Base-by-base conservation (phyloP, 2,797 vertebrate genomes). In the Alcedo atthis region DNA sequence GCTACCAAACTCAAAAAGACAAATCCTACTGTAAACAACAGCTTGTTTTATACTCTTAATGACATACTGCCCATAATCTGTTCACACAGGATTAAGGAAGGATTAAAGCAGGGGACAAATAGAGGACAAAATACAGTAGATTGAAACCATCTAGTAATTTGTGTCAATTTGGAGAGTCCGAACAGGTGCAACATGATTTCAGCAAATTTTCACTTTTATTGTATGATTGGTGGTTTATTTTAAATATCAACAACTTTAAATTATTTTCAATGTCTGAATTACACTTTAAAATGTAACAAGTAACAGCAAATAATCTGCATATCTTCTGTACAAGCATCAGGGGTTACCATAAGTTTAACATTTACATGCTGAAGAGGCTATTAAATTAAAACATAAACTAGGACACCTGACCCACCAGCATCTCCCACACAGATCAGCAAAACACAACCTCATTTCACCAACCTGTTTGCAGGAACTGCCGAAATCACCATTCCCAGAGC, bases 101-200 rank as follows among this genome's bases (percentile, higher is more conserved):
- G 95, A 97, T 97, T 97, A 97, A 85, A 86, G 45, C 9, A 89
- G 77, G 92, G 97, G 97, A 94, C 97, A 97, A 90, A 95, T 70
- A 92, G 77, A 97, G 96, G 97, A 84, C 96, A 94, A 94, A 88
- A 85, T 10, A 69, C 15, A 88, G 71, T 8, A 61, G 58, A 9
- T 67, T 46, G 15, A 58, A 51, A 69, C 28, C 81, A 77, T 11
- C 9, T 40, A 37, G 40, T 26, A 62, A 64, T 75, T 55, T 54
- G 51, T 33, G 5, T 30, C 68, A 43, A 62, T 48, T 82, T 66
- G 59, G 43, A 26, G 1, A 79, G 92, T 26, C 30, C 58, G 15
- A 76, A 42, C 5, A 90, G 64, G 8, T 73, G 48, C 20, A 42
- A 70, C 10, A 37, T 35, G 51, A 84, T 12, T 59, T 21, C 71